phyloP scores from a whole-genome alignment of 2,113 vertebrate genomes.

The Rhombomys opimus region DNA sequence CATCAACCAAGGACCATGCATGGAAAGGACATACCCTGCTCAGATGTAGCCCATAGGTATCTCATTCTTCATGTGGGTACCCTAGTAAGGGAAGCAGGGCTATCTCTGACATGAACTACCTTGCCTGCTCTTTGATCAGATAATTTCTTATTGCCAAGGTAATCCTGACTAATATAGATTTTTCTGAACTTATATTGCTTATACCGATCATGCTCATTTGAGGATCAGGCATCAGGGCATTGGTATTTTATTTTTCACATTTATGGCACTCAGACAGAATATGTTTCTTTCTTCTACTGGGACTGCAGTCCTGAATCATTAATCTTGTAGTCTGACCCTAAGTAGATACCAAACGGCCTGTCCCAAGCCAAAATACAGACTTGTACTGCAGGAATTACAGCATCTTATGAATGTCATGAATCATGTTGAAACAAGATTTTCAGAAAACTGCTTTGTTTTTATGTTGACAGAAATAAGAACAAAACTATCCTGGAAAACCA shows the following conservation, averaged over 20 bases:
- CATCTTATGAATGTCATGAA: not conserved
- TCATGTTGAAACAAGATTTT: not conserved
- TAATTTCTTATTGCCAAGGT: not conserved
- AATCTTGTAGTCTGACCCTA: conserved; percentile 13
- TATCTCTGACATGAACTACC: no score
- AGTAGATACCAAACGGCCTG: not conserved
- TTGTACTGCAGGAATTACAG: not conserved
- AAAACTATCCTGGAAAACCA: not conserved
- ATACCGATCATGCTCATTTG: not conserved
- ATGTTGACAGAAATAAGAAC: not conserved
- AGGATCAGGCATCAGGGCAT: not conserved
- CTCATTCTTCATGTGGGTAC: no score
- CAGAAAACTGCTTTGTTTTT: not conserved
- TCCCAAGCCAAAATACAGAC: not conserved
- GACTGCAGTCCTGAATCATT: not conserved
- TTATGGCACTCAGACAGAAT: not conserved
- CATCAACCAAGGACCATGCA: no score
- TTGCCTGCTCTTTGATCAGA: no score
- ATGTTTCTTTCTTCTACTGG: not conserved
- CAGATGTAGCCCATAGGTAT: no score
- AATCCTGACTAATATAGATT: not conserved
- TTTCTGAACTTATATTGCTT: not conserved
- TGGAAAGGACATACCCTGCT: no score
- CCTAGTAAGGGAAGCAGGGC: no score
- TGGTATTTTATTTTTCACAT: not conserved